Evolutionary conservation across 2,113 vertebrate species (phyloP).

Genomic region (Macquaria ambigua): DNA sequence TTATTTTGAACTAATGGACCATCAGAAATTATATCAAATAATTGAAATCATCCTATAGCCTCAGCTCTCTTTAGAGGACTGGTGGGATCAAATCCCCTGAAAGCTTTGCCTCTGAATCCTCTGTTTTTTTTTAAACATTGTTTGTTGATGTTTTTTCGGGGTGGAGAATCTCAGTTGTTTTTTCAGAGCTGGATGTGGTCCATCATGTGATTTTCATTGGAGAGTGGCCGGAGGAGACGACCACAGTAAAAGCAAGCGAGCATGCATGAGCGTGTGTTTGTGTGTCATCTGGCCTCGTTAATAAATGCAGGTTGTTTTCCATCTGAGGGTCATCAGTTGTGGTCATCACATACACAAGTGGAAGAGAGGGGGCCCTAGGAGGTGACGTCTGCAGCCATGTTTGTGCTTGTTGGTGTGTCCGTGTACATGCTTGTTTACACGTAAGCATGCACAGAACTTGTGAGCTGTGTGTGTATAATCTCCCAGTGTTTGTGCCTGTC

Average conservation of each 20-base stretch:
- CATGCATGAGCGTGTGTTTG: slow-evolving; percentile 47
- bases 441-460: slow-evolving; percentile 1
- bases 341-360: slow-evolving; percentile 48
- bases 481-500: slow-evolving; percentile 3
- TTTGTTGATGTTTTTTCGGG: slow-evolving; percentile 72
- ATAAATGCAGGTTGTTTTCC: slow-evolving; percentile 72
- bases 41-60: slow-evolving; percentile 76
- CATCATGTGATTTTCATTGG: slow-evolving; percentile 76
- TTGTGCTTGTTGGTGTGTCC: slow-evolving; percentile 8
- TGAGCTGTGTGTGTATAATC: not conserved
- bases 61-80: slow-evolving; percentile 38
- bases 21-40: slow-evolving; percentile 84
- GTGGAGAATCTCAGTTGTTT: slow-evolving; percentile 54
- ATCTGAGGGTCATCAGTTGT: slow-evolving; percentile 61
- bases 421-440: slow-evolving; percentile 18
- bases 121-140: slow-evolving; percentile 34
- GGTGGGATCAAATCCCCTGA: slow-evolving; percentile 56
- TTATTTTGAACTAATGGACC: slow-evolving; percentile 84
- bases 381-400: slow-evolving; percentile 21
- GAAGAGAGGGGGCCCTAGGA: slow-evolving; percentile 3
- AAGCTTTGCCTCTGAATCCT: slow-evolving; percentile 55
- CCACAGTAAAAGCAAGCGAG: slow-evolving; percentile 44
- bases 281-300: slow-evolving; percentile 66
- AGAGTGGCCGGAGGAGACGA: slow-evolving; percentile 63
- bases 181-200: slow-evolving; percentile 55